Base-by-base conservation (phyloP, 92 coral and sea anemone genomes). In the Ricordea florida region DNA sequence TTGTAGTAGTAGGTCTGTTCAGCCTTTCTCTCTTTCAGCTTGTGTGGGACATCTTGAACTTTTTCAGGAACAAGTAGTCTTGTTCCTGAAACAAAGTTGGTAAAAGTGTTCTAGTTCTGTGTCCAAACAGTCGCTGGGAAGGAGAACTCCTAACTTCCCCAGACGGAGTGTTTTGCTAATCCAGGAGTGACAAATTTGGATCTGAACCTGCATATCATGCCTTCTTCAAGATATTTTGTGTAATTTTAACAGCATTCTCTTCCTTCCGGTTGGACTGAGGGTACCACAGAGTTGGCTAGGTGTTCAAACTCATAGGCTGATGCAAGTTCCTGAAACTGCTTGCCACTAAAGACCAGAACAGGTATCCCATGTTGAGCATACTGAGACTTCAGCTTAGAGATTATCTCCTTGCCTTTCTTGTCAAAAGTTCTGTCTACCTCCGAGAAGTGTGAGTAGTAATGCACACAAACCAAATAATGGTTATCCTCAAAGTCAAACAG, bases 331-430 rank as follows among this genome's bases (percentile, higher is more conserved):
- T 67, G 20, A 26, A 69, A 65, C 52, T 64, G 75, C 11, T 59
- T 59, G 70, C 59, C 68, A 31, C 64, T 49, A 18, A 72, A 4
- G 9, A 56, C 13, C 18, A 37, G 57, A 28, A 5, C 52, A 1
- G 81, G 81, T 63, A 48, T 30, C 9, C 82, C 66, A 43, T 76
- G 71, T 48, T 66, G 44, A 50, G 82, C 82, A 64, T 62, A 37
- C 50, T 63, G 82, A 42, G 53, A 22, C 66, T 78, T 66, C 4
- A 76, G 16, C 74, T 20, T 77, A 18, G 66, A 66, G 2, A 77
- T 45, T 30, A 77, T 49, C 40, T 66, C 83, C 46, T 55, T 77
- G 3, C 72, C 63, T 49, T 37, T 75, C 61, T 75, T 75, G 31
- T 26, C 66, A 29, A 20, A 57, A 6, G 53, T 43, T n/a, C 80